Evolutionary conservation across 2,888 invertebrate species (phyloP).

Genomic region (Lottia scabra): DNA sequence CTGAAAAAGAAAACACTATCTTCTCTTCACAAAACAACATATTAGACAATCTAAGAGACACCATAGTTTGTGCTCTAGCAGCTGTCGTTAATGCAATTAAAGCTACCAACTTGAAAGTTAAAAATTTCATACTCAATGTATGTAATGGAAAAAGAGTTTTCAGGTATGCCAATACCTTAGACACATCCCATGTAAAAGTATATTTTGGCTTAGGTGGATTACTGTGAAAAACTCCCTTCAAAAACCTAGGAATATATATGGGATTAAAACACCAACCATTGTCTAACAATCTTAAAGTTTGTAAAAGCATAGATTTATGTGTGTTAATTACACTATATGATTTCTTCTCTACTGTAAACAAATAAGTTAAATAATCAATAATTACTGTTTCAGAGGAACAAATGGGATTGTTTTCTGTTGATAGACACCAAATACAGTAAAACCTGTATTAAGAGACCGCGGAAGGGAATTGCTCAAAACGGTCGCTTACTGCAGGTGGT

Average conservation of each 20-base stretch:
- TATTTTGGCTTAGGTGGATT: constrained; percentile 28
- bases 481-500: too few relatives aligned
- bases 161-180: constrained; percentile 23
- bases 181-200: constrained; percentile 30
- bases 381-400: constrained; percentile 8
- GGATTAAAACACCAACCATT: background rate
- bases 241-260: constrained; percentile 18
- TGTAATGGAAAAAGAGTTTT: constrained; percentile 17
- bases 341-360: background rate
- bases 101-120: constrained; percentile 26
- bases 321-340: background rate
- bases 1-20: constrained; percentile 25
- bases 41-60: constrained; percentile 17
- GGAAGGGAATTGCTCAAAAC: too few relatives aligned
- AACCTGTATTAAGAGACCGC: too few relatives aligned
- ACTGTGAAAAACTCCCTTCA: constrained; percentile 26
- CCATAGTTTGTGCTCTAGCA: constrained; percentile 26
- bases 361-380: background rate
- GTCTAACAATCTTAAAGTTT: background rate
- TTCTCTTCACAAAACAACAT: constrained; percentile 14
- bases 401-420: constrained; percentile 14
- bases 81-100: constrained; percentile 23
- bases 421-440: background rate
- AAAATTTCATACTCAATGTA: constrained; percentile 18
- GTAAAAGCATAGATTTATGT: background rate